Evolutionary conservation across 2,113 vertebrate species (phyloP).

Genomic region (Misgurnus mizolepis): DNA sequence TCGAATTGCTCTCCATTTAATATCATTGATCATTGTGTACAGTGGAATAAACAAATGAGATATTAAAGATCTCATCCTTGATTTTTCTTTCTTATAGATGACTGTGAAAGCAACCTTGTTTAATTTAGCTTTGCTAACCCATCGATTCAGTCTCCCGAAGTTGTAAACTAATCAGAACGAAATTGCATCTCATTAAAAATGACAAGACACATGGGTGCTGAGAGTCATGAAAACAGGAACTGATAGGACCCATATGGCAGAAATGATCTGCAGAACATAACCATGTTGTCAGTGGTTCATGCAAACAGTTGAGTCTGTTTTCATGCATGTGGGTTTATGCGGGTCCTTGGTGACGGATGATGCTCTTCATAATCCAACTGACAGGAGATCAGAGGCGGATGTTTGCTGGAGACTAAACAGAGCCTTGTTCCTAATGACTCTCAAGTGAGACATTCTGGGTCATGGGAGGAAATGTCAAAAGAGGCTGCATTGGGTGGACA

Average conservation of each 20-base stretch:
- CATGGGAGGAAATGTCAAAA: conserved; percentile 36
- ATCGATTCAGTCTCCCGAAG: neutral
- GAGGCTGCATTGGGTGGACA: conserved; percentile 32
- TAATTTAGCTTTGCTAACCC: neutral
- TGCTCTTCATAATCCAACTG: conserved; percentile 44
- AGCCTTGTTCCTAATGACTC: conserved; percentile 32
- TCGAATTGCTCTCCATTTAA: too few relatives aligned
- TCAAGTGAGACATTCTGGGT: conserved; percentile 26
- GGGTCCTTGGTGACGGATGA: conserved; percentile 28
- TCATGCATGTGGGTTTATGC: conserved; percentile 4
- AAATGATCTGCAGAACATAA: conserved; percentile 1
- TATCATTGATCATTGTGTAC: too few relatives aligned
- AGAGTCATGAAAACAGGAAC: conserved; percentile 9
- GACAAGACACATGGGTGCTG: neutral
- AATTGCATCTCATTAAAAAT: conserved; percentile 18
- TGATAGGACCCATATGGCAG: neutral
- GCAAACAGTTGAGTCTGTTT: neutral
- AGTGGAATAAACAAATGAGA: too few relatives aligned
- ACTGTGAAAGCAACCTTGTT: neutral
- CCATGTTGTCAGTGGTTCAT: conserved; percentile 17
- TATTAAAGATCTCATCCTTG: too few relatives aligned
- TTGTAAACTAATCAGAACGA: conserved; percentile 25
- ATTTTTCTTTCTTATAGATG: too few relatives aligned
- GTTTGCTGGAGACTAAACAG: conserved; percentile 43
- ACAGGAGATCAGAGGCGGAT: conserved; percentile 46